These are phyloP conservation scores for Tapera naevia DNA, from an alignment of 2,797 vertebrate species.

Conservation along the genomic window DNA sequence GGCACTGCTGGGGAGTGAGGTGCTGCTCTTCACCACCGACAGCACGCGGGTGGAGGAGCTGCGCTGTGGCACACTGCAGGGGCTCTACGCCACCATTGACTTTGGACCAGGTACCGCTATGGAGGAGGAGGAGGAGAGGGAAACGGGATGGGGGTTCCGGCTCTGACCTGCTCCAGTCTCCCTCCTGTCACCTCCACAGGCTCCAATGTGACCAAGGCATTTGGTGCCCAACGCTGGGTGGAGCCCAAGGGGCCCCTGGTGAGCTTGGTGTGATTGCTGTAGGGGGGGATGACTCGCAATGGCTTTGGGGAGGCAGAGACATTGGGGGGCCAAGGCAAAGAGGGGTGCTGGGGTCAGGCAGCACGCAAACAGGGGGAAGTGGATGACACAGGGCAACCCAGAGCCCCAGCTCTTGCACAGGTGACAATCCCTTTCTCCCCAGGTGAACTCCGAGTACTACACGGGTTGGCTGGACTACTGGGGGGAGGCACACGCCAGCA, in stretches of 20 bases:
- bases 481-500: constrained; percentile 85
- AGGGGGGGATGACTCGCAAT: rapidly evolving
- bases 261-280: constrained; percentile 6
- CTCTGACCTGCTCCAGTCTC: background rate
- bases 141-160: background rate
- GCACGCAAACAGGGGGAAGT: background rate
- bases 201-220: constrained; percentile 83
- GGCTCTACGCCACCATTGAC: constrained; percentile 90
- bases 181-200: constrained; percentile 63
- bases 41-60: constrained; percentile 82
- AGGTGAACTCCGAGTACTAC: constrained; percentile 99
- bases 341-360: background rate
- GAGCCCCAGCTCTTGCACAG: background rate
- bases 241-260: constrained; percentile 92
- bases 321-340: background rate
- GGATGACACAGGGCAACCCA: background rate
- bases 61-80: constrained; percentile 87
- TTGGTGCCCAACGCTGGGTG: constrained; percentile 83
- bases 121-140: background rate
- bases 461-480: constrained; percentile 99
- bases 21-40: constrained; percentile 93
- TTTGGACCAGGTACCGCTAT: constrained; percentile 88
- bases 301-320: background rate
- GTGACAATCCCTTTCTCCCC: background rate
- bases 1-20: constrained; percentile 82